Evolutionary conservation across 2,797 vertebrate genomes (phyloP).

Genomic region (Helicolenus hilgendorfi): DNA sequence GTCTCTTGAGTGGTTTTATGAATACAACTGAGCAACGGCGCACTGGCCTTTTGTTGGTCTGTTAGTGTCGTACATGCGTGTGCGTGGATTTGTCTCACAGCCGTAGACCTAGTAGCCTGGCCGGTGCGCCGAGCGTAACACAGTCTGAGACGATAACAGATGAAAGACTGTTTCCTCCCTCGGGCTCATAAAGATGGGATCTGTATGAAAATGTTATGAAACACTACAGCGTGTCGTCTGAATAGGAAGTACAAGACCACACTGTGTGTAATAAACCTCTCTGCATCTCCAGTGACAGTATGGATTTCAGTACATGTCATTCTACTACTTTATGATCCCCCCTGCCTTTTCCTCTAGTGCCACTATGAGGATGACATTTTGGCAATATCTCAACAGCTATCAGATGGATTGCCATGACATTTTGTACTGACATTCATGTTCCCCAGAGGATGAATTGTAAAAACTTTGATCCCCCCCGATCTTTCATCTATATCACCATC

Average conservation of each 20-base stretch:
- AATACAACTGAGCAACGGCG: conserved; percentile 23
- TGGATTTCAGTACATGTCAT: not conserved
- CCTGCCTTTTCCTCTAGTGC: not conserved
- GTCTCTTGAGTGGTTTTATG: conserved; percentile 40
- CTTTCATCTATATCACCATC: too few species aligned
- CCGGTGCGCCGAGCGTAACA: not conserved
- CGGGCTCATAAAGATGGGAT: conserved; percentile 5
- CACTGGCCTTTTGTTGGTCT: conserved; percentile 5
- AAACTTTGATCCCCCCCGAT: too few species aligned
- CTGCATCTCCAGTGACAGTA: not conserved
- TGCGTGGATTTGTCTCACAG: not conserved
- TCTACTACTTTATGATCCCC: not conserved
- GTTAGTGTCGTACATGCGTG: not conserved
- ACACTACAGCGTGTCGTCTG: not conserved
- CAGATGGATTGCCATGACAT: too few species aligned
- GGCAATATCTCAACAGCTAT: too few species aligned
- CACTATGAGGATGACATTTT: too few species aligned
- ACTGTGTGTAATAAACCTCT: not conserved
- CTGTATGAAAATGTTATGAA: conserved; percentile 22
- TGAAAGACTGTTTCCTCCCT: conserved; percentile 36
- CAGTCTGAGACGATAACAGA: conserved; percentile 19
- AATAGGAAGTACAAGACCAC: not conserved
- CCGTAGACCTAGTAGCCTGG: not conserved
- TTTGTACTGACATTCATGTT: too few species aligned
- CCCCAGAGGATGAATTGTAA: too few species aligned